Evolutionary conservation across 2,888 invertebrate species (phyloP).

Genomic region (Heliconius aoede): DNA sequence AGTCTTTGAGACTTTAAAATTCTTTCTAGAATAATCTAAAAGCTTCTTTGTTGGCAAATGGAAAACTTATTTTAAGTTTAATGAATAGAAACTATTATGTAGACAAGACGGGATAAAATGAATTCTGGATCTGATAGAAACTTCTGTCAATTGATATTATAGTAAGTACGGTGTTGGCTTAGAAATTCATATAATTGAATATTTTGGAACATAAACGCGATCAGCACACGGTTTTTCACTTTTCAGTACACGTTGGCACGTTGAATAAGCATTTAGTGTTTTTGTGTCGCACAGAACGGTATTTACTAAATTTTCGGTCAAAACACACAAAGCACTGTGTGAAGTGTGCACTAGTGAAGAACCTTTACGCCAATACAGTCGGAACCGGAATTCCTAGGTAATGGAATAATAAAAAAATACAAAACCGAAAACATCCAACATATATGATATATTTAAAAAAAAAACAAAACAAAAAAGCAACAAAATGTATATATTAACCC

Average conservation of each 20-base stretch:
- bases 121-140: constrained; percentile 9
- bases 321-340: no score
- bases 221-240: no score
- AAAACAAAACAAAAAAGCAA: neutral
- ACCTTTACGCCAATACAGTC: no score
- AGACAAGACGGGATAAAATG: constrained; percentile 4
- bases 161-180: neutral
- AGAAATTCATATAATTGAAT: neutral
- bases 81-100: constrained; percentile 11
- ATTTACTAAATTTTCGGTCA: no score
- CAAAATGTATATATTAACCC: neutral
- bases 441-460: neutral
- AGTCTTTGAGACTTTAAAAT: neutral
- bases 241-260: no score
- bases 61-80: neutral
- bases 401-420: no score
- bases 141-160: neutral
- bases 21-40: constrained; percentile 5
- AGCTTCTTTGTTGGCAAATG: constrained; percentile 9
- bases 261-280: no score
- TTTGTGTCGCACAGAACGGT: no score
- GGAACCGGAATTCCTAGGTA: no score
- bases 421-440: no score
- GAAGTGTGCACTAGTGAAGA: no score
- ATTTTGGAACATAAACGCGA: neutral